phyloP scores from a whole-genome alignment of 53 echinoderm and acorn worm species.

The Zoroaster sp. region DNA sequence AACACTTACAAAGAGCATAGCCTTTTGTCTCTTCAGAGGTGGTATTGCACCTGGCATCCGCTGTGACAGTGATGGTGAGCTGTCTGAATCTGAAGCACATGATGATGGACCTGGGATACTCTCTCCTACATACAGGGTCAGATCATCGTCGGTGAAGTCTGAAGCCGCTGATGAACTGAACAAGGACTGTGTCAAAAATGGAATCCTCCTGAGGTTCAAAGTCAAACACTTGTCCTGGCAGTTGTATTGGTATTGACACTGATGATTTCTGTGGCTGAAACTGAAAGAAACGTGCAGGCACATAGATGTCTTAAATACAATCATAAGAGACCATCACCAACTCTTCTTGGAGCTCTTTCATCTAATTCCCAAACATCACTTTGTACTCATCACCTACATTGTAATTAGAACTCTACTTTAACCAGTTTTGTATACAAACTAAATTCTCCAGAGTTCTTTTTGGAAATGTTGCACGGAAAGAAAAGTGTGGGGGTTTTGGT shows the following conservation, averaged over 20 bases:
- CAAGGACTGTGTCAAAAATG: background rate
- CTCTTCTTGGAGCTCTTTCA: background rate
- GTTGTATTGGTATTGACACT: too few species aligned
- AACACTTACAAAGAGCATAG: conserved; percentile 46
- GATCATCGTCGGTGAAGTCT: background rate
- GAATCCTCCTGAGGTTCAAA: background rate
- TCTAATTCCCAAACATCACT: background rate
- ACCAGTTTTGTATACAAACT: background rate
- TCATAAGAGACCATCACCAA: too few species aligned
- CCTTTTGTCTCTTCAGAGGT: conserved; percentile 39
- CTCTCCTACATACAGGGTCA: background rate
- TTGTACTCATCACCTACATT: background rate
- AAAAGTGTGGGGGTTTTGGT: too few species aligned
- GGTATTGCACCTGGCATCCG: conserved; percentile 6
- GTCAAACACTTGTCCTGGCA: too few species aligned
- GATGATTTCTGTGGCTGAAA: too few species aligned
- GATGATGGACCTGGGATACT: background rate
- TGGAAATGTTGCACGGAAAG: background rate
- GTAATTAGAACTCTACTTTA: too few species aligned
- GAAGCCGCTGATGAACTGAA: background rate
- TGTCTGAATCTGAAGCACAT: background rate
- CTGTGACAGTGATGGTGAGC: conserved; percentile 20
- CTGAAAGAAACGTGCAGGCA: too few species aligned
- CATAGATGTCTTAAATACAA: too few species aligned
- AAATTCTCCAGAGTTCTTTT: background rate